Base-by-base conservation (phyloP, 37 sponge, comb jelly and placozoan species). In the Ianthella basta region DNA sequence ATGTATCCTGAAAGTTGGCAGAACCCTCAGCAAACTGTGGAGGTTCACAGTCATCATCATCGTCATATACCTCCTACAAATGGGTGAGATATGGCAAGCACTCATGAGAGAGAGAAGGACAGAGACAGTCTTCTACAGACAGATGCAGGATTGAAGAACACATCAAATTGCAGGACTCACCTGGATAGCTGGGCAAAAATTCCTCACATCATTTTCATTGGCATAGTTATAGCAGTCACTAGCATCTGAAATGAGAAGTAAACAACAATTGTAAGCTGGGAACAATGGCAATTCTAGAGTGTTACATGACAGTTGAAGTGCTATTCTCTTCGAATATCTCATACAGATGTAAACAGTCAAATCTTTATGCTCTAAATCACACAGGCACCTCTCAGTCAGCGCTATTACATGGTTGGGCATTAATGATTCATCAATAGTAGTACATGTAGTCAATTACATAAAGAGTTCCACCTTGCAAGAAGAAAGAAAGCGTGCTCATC, bases 161-260 rank as follows among this genome's bases (percentile, higher is more conserved):
- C 16, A 53, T 73, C 4, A 74, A 70, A 8, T 35, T 66, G 20
- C 82, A 24, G 60, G 34, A 68, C 23, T 50, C n/a, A 86, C 87
- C 82, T 60, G 25, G 35, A 60, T 39, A 23, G 27, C 64, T 39
- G 96, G 91, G 38, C 90, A 92, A 65, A 86, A 92, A 82, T 89
- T 90, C 20, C 50, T 60, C 6, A 55, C n/a, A 85, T 95, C 96
- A 85, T 92, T 82, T 21, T 66, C 59, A 85, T 95, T 92, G 37
- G 84, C 60, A 57, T 95, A 95, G 63, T 92, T 60, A 59, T 95
- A 95, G 81, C 86, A 95, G 13, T 66, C 67, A 40, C 55, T 61
- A 59, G 69, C 80, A 78, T 88, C 32, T 70, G 65, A 19, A 69
- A 2, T n/a, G 8, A 8, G 14, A 56, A 36, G 20, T 55, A 6